Conservation (phyloP, 2,797 vertebrate genomes). For the Muscicapa striata region DNA sequence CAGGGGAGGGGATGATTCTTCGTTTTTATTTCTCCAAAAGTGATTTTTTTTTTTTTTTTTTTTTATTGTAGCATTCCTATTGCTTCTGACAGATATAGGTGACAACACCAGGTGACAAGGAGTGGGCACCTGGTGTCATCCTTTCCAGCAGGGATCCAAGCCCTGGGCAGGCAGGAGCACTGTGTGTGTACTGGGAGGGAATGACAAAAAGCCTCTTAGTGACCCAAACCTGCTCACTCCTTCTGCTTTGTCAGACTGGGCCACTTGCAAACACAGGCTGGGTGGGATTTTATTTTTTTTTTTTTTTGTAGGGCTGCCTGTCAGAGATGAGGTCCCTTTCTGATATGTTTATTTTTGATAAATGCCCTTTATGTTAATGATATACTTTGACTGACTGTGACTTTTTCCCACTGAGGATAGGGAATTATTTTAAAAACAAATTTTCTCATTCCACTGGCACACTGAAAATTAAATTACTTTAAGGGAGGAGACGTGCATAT, state of each 20-base stretch:
- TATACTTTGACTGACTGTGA: neutral
- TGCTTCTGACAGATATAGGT: neutral
- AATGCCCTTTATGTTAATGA: neutral
- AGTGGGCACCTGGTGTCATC: neutral
- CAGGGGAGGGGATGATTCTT: neutral
- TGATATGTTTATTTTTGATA: neutral
- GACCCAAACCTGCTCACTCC: neutral
- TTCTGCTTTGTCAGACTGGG: neutral
- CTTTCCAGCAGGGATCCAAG: neutral
- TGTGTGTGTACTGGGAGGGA: rapidly evolving
- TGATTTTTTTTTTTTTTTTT: neutral
- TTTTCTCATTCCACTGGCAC: neutral
- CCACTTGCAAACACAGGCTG: neutral
- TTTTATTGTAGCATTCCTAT: neutral
- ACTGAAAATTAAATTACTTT: neutral
- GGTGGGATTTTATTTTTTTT: neutral
- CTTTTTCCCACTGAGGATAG: neutral
- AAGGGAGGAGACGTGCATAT: neutral
- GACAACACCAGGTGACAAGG: neutral
- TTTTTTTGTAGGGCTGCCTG: neutral
- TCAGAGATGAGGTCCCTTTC: neutral
- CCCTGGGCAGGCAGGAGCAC: neutral
- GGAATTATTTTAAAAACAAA: neutral
- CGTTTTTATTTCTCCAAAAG: neutral
- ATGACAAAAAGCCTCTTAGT: neutral